phyloP scores from a whole-genome alignment of 2,888 invertebrate species.

The Nephrocerus scutellatus region DNA sequence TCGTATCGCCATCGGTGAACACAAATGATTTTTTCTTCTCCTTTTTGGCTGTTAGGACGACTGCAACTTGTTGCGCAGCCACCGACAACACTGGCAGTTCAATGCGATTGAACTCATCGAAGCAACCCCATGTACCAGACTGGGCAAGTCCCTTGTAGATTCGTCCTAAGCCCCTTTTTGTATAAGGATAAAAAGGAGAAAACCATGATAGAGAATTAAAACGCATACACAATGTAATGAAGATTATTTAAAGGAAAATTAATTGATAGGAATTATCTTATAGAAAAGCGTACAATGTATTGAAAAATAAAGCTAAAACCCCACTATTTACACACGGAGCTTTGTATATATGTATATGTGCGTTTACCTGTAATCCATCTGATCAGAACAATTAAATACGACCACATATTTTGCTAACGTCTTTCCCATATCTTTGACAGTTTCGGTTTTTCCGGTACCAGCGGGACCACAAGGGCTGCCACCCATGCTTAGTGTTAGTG shows the following conservation, averaged over 20 bases:
- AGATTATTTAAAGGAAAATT: too few species aligned
- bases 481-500: slow-evolving; percentile 91
- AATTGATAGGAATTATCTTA: too few species aligned
- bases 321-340: too few species aligned
- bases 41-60: slow-evolving; percentile 84
- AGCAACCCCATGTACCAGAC: slow-evolving; percentile 96
- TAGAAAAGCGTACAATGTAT: too few species aligned
- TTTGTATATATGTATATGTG: too few species aligned
- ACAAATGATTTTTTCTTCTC: slow-evolving; percentile 86
- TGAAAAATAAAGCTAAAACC: too few species aligned
- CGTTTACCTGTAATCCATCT: slow-evolving; percentile 93
- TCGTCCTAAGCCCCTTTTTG: slow-evolving; percentile 74
- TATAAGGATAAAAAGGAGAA: slow-evolving; percentile 4
- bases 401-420: slow-evolving; percentile 94
- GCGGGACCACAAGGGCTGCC: slow-evolving; percentile 95
- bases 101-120: slow-evolving; percentile 94
- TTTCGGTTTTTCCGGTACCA: slow-evolving; percentile 97
- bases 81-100: slow-evolving; percentile 90
- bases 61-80: slow-evolving; percentile 94
- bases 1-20: slow-evolving; percentile 90
- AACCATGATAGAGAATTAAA: slow-evolving; percentile 16
- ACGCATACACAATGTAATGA: slow-evolving; percentile 16
- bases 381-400: slow-evolving; percentile 96
- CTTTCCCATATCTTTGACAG: slow-evolving; percentile 97
- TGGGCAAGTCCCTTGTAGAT: slow-evolving; percentile 94